Base-by-base conservation (phyloP, 2,888 invertebrate genomes). In the Craniophora ligustri region DNA sequence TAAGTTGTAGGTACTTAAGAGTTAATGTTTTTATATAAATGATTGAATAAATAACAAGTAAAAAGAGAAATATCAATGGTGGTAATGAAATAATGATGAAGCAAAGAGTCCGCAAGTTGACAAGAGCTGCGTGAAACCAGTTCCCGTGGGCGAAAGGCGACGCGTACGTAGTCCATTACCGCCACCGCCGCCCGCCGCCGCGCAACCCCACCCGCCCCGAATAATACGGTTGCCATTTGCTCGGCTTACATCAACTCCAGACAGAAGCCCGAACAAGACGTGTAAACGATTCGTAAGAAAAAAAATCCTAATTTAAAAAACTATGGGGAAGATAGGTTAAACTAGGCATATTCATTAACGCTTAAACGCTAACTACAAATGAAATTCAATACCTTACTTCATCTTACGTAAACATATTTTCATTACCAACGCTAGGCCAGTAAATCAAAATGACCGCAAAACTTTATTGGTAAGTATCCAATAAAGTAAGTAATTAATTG, bases 61-160 rank as follows among this genome's bases (percentile, higher is more conserved):
- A 30, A 44, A 32, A 14, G 23, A 13, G 18, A 21, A 21, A 2
- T 31, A 32, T 45, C 21, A 45, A 26, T 40, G 18, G 41, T 57
- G 56, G 51, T 64, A 68, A 74, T 66, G 71, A 72, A 75, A 73
- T 62, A 54, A 65, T 48, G 58, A 62, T 49, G 60, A 68, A 62
- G 64, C 72, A 58, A 68, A 54, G 59, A 64, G 70, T 61, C 50
- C 42, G 62, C 69, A 59, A 72, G 66, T 75, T 80, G 77, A 81
- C 70, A 72, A 73, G 59, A 51, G 60, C 59, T 65, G 65, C 60
- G 67, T 74, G 56, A 68, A 88, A 89, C 89, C 88, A 80, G 88
- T 89, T 88, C 84, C 86, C 78, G 79, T 83, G 84, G 81, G 85
- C 82, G 83, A 82, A 80, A 82, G 76, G 81, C 77, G 77, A 74